Base-by-base conservation (phyloP, 1,140 invertebrate genomes). In the Forficula auricularia region DNA sequence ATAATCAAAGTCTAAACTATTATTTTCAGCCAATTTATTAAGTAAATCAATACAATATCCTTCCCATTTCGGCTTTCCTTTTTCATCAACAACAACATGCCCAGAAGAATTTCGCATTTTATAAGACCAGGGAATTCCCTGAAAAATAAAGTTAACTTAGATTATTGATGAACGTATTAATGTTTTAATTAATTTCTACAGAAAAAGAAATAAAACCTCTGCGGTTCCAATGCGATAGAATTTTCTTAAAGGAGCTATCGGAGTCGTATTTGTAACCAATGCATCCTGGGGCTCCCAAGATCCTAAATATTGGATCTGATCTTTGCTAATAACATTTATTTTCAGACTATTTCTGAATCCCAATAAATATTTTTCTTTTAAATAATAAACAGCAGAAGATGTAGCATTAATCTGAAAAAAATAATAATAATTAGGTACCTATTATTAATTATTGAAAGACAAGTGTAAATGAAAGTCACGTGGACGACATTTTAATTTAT, bases 1-100 rank as follows among this genome's bases (percentile, higher is more conserved):
- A 52, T 86, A 96, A 48, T 86, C 82, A 51, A 96, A 96, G 32
- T 82, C 70, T 67, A 92, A 77, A 27, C 22, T 27, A 27, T 27
- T 27, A n/a, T 72, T 66, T 48, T 75, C 63, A 0, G 84, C 60
- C 1, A 94, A 57, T 48, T 75, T 75, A 7, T 72, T 48, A 3
- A 92, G 73, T 2, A 97, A 73, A 55, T 96, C 90, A 8, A 95
- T 76, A 58, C 90, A 96, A 56, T 94, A 98, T 8, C 92, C 92
- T 53, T 79, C 74, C 68, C 76, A 85, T 0, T 71, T 54, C 1
- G 62, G 61, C 1, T 66, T 57, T 0, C 72, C 74, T 3, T 70
- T 60, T 7, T 58, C 55, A 19, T 69, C 65, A 3, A 57, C 52
- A 45, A 73, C 47, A 0, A 59, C 50, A 35, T 70, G 54, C 0